phyloP scores from a whole-genome alignment of 2,888 invertebrate species.

The Platycnemis pennipes region DNA sequence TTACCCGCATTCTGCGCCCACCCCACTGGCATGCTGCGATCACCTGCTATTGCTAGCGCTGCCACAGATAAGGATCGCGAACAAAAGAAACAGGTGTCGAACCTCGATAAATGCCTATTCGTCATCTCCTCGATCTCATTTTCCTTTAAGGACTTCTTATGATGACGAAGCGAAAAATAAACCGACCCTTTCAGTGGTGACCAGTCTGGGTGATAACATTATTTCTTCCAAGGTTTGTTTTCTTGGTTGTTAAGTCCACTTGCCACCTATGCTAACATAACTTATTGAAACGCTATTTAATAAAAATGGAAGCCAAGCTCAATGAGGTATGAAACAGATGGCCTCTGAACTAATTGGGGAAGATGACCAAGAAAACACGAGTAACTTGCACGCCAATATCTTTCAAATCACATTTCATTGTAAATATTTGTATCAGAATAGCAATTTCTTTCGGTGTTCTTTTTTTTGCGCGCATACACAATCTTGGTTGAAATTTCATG shows the following conservation, averaged over 20 bases:
- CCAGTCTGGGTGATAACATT: background rate
- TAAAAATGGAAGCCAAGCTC: background rate
- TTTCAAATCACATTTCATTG: background rate
- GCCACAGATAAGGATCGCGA: constrained; percentile 40
- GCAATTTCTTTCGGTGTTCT: no score
- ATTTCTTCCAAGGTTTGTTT: background rate
- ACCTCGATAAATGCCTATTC: constrained; percentile 36
- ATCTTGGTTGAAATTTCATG: no score
- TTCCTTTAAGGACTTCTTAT: constrained; percentile 15
- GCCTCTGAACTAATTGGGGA: background rate
- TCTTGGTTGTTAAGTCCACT: background rate
- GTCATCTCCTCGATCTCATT: background rate
- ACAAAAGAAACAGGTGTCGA: constrained; percentile 53
- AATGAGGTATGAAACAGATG: background rate
- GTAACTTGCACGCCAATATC: background rate
- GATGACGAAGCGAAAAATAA: background rate
- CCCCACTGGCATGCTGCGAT: background rate
- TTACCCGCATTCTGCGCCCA: background rate
- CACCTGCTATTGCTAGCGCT: constrained; percentile 33
- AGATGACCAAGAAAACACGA: background rate
- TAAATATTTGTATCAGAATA: no score
- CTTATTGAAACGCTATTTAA: background rate
- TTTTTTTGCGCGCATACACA: no score
- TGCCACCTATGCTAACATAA: background rate
- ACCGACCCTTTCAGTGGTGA: background rate